Evolutionary conservation across 53 echinoderm and acorn worm species (phyloP).

Genomic region (Henricia sp.): DNA sequence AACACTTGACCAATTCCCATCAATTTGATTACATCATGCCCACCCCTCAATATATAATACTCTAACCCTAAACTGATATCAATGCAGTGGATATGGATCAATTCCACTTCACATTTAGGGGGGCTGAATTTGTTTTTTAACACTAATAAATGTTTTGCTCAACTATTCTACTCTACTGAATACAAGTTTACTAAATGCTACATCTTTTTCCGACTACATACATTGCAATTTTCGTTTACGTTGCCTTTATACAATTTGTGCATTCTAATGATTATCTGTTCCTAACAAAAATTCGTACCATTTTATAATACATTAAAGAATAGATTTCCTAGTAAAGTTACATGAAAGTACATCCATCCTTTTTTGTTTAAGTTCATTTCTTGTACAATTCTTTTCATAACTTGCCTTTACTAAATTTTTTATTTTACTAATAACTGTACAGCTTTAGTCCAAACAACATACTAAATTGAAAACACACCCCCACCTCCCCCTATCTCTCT

Average conservation of each 20-base stretch:
- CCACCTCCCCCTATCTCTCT: background rate
- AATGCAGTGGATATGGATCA: background rate
- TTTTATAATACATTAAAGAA: conserved; percentile 23
- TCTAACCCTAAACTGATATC: background rate
- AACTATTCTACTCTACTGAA: conserved; percentile 44
- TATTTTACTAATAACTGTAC: too few relatives aligned
- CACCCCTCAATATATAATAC: conserved; percentile 49
- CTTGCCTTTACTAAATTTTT: background rate
- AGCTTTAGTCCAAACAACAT: conserved; percentile 11
- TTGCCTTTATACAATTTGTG: conserved; percentile 24
- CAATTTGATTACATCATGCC: conserved; percentile 46
- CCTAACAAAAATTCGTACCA: background rate
- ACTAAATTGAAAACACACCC: background rate
- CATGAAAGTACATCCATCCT: background rate
- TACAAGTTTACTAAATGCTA: conserved; percentile 22
- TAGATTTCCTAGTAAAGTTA: conserved; percentile 34
- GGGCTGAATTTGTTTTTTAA: conserved; percentile 5
- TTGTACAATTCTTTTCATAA: background rate
- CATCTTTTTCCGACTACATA: background rate
- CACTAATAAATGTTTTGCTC: background rate
- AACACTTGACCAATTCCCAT: conserved; percentile 6
- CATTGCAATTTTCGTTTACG: background rate
- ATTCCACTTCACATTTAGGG: conserved; percentile 13
- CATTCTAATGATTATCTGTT: background rate
- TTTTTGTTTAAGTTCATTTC: conserved; percentile 20